phyloP scores from a whole-genome alignment of 2,113 vertebrate genomes.

The Passer montanus region DNA sequence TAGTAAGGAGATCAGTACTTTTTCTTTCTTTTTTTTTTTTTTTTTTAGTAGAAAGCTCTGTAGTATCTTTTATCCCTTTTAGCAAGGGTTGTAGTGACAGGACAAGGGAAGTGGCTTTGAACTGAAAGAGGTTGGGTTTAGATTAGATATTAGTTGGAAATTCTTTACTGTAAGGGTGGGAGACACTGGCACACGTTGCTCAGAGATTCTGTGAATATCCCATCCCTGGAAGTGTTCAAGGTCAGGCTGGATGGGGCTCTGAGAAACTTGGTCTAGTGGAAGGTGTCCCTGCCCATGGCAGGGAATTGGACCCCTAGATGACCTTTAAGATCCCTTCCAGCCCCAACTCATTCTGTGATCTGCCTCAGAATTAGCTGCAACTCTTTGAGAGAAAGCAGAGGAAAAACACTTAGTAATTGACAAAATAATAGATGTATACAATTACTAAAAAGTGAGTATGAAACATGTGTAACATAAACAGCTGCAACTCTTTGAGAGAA shows the following conservation, averaged over 20 bases:
- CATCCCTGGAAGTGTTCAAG: neutral
- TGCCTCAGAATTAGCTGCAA: neutral
- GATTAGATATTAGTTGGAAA: neutral
- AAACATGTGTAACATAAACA: neutral
- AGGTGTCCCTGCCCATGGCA: neutral
- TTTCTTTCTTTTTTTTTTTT: too few relatives aligned
- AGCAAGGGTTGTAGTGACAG: neutral
- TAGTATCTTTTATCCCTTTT: neutral
- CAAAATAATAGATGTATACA: neutral
- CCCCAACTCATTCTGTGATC: neutral
- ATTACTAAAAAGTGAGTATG: neutral
- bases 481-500: neutral
- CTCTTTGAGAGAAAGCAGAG: neutral
- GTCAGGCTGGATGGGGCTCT: neutral
- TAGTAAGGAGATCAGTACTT: neutral
- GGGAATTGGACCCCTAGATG: neutral
- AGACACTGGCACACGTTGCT: neutral
- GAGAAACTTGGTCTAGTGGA: neutral
- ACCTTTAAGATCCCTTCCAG: neutral
- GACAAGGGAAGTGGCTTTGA: neutral
- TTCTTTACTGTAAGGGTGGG: neutral
- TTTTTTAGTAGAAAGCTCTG: neutral
- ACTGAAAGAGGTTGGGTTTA: neutral
- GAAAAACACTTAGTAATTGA: neutral
- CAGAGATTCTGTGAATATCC: neutral